phyloP scores from a whole-genome alignment of 2,113 vertebrate genomes.

The Grantiella picta region DNA sequence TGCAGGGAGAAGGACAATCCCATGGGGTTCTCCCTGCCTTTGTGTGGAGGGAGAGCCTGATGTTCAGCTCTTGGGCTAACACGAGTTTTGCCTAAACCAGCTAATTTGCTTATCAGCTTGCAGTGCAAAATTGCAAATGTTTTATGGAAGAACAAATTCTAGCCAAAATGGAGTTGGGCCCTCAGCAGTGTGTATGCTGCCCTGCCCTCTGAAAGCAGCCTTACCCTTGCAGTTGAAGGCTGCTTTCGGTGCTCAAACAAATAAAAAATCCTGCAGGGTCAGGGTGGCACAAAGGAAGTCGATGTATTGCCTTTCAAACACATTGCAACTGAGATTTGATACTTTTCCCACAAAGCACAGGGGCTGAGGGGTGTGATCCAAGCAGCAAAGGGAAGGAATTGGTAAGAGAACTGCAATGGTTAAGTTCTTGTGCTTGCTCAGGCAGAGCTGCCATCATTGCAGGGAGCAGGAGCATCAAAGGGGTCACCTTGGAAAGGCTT shows the following conservation, averaged over 20 bases:
- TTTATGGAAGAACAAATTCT: not conserved
- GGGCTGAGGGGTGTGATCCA: not conserved
- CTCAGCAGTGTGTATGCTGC: not conserved
- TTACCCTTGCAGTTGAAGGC: not conserved
- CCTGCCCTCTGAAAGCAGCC: not conserved
- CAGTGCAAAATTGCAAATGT: not conserved
- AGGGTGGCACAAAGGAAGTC: not conserved
- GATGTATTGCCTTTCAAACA: not conserved
- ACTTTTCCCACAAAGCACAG: not conserved
- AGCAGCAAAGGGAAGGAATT: not conserved
- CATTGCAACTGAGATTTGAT: not conserved
- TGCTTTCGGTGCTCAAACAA: not conserved
- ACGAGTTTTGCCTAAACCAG: not conserved
- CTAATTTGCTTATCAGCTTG: not conserved
- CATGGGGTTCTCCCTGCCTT: not conserved
- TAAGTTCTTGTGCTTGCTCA: not conserved
- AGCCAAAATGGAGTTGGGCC: not conserved
- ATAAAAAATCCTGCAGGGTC: not conserved
- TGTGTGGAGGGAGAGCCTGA: not conserved
- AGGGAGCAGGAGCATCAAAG: not conserved
- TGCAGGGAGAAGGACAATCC: not conserved
- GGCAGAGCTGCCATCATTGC: too few relatives aligned
- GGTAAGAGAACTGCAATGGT: not conserved
- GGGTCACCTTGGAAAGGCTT: not conserved
- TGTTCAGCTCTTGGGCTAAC: not conserved